Evolutionary conservation across 2,113 vertebrate genomes (phyloP), one percentile per base, ranked within the genome.

Genomic region (Hoplias malabaricus): DNA sequence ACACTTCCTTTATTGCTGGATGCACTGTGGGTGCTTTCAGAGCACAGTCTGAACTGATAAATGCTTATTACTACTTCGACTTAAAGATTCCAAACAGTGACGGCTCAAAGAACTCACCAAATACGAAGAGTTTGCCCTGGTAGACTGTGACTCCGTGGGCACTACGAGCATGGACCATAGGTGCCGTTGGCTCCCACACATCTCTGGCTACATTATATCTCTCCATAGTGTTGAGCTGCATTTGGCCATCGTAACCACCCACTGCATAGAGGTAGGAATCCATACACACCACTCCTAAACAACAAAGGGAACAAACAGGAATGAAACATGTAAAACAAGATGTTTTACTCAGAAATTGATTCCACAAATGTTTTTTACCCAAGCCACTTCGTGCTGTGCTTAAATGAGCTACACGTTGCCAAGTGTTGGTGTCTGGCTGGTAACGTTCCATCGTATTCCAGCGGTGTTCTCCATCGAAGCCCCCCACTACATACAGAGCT

Each of bases 361-460:
- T n/a, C n/a, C n/a, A n/a, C n/a, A n/a, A 43, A 21, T 0, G 27
- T 56, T 19, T 65, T 86, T 89, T 79, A 94, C 93, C 93, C 19
- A 93, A 87, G 16, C 93, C 93, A 6, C 93, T 94, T 68, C 93
- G 91, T 12, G 88, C 73, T 0, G 87, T 88, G 56, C 63, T 85
- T 93, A 94, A 94, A 21, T 92, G 87, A 6, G 91, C 88, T 67
- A 93, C 73, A 4, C 85, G 88, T 2, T 90, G 86, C 93, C 93
- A 94, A 48, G 82, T 85, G 87, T 94, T 91, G 2, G 85, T 87
- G 75, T 94, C 93, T 1, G 92, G 91, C 10, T 90, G 89, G 85
- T 92, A 94, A 74, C 90, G 89, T 65, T 94, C 93, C 1, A 85
- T 92, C 0, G 89, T 90, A 82, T 87, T 90, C 89, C 91, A 92